Base-by-base conservation (phyloP, 2,113 vertebrate species). In the Ovis canadensis region DNA sequence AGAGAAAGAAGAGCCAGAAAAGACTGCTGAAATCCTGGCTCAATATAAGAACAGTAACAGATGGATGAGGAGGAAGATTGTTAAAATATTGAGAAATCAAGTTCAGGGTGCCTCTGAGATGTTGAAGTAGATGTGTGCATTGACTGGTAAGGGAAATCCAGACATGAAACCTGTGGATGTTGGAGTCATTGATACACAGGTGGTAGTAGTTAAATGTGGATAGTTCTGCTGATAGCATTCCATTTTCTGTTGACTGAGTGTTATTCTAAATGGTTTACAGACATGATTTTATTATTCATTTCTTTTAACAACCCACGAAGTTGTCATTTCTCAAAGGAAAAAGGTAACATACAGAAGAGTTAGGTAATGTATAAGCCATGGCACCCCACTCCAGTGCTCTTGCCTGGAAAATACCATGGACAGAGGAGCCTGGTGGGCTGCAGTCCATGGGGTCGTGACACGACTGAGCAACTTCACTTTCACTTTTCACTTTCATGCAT, bases 311-410 rank as follows among this genome's bases (percentile, higher is more conserved):
- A 54, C 17, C 12, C 50, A 43, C 67, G 23, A 94, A 19, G 57
- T 55, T 85, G 52, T 94, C 43, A 71, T 94, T 97, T 89, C 80
- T 45, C n/a, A 54, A 93, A 93, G 87, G 52, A n/a, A 88, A 71
- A 23, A 92, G 67, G 40, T 77, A 50, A 54, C 21, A 45, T 71
- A 86, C 6, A 43, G 31, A 81, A 87, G 82, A 87, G 29, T 60
- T 60, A 86, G 71, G n/a, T 82, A 36, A 64, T 60, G 3, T 52
- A 2, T 71, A 86, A 71, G 55, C 81, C 40, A 12, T 27, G 57
- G 57, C 57, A 59, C 57, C 27, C 25, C 25, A 59, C 57, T 59
- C 25, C 57, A 27, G 57, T 29, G 5, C 25, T 59, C 25, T 59
- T 59, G 57, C 57, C 25, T 59, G 57, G 57, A 29, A 29, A 59